phyloP scores from a whole-genome alignment of 2,113 vertebrate species.

The Trinectes maculatus region DNA sequence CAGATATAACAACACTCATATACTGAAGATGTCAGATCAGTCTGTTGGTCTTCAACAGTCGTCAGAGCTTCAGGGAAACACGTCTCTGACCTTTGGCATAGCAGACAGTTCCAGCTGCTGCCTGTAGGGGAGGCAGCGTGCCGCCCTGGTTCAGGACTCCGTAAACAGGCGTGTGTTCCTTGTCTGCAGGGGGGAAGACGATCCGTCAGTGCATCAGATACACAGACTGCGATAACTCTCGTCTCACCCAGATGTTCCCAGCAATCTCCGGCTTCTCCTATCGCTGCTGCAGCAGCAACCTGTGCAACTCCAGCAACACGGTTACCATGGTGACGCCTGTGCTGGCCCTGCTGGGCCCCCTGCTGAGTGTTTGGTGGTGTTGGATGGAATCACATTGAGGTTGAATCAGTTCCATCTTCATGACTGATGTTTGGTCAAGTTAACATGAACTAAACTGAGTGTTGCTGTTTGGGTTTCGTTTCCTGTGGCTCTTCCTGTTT shows the following conservation, averaged over 20 bases:
- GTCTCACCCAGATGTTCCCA: slow-evolving; percentile 78
- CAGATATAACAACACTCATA: no score
- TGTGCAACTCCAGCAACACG: slow-evolving; percentile 73
- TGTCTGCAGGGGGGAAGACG: slow-evolving; percentile 76
- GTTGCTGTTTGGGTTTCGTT: neutral
- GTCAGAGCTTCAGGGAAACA: no score
- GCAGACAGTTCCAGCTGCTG: no score
- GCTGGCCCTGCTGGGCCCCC: slow-evolving; percentile 42
- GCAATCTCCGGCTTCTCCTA: slow-evolving; percentile 72
- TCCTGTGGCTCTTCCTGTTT: neutral
- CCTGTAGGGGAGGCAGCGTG: no score
- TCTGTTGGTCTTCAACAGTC: no score
- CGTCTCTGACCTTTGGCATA: no score
- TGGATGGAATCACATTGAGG: slow-evolving; percentile 1
- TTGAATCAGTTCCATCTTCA: neutral
- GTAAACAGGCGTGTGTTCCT: neutral
- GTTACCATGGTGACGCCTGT: neutral
- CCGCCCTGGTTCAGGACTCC: no score
- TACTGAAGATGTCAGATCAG: no score
- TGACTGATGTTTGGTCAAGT: neutral
- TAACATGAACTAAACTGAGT: slow-evolving; percentile 31
- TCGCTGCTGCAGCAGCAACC: slow-evolving; percentile 81
- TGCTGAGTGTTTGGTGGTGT: slow-evolving; percentile 58
- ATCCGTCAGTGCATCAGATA: slow-evolving; percentile 81
- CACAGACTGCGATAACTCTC: slow-evolving; percentile 81